Base-by-base conservation (phyloP, 2,888 invertebrate species). In the Labia minor region DNA sequence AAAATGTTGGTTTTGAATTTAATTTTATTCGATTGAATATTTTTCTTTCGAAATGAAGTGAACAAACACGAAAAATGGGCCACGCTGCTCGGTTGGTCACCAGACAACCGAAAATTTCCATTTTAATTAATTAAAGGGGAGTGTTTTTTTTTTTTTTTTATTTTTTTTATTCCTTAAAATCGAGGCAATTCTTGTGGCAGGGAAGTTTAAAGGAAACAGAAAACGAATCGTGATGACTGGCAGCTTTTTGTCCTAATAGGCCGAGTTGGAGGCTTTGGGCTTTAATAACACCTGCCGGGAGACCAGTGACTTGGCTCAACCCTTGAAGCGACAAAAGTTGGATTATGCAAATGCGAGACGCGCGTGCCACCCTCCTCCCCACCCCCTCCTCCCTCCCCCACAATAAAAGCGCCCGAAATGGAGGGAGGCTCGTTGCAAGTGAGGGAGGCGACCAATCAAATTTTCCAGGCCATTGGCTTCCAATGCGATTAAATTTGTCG, bases 381-480 rank as follows among this genome's bases (percentile, higher is more conserved):
- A 33, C 33, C 33, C 11, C 33, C 33, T 33, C 6, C 33, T 33
- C 65, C 6, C n/a, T n/a, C n/a, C n/a, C n/a, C n/a, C n/a, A n/a
- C n/a, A n/a, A n/a, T n/a, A n/a, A n/a, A n/a, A n/a, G n/a, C n/a
- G n/a, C n/a, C n/a, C n/a, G n/a, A n/a, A n/a, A n/a, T n/a, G n/a
- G n/a, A n/a, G n/a, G n/a, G n/a, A n/a, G n/a, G n/a, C n/a, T n/a
- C n/a, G n/a, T n/a, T n/a, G n/a, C n/a, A n/a, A n/a, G n/a, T n/a
- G n/a, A 33, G 11, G 11, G 33, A 11, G 33, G 33, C 6, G 33
- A 33, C 11, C 33, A 77, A 78, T 78, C 77, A 79, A 79, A 80
- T 80, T 80, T 79, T 79, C 78, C 78, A 74, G 77, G 77, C 79
- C 79, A 79, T 79, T 79, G 79, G 78, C 75, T 76, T 75, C 76